A percentile compares a stretch with the other conserved stretches of the same genome.
Conservation (phyloP, 1,140 invertebrate genomes). For the Drosophila nigrodunni region DNA sequence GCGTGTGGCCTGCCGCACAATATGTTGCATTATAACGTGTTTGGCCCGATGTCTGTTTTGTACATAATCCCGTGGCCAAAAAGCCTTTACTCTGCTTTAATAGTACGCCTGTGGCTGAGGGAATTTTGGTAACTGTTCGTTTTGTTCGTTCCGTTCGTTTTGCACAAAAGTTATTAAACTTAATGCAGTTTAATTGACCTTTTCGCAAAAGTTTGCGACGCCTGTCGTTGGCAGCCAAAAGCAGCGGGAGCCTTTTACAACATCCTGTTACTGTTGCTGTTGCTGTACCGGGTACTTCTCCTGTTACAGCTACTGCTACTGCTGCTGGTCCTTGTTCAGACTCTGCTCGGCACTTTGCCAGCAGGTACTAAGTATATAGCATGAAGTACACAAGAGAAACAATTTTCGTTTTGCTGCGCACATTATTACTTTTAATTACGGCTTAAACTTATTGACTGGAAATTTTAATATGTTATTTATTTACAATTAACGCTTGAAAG, state of each 20-base stretch:
- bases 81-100: constrained; percentile 46
- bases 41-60: constrained; percentile 58
- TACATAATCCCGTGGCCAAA: constrained; percentile 74
- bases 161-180: constrained; percentile 78
- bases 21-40: constrained; percentile 60
- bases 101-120: constrained; percentile 37
- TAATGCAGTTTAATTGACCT: constrained; percentile 83
- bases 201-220: constrained; percentile 75
- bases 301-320: no score
- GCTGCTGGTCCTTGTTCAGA: no score
- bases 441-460: constrained; percentile 81
- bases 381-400: constrained; percentile 11
- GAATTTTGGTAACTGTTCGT: constrained; percentile 61
- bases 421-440: constrained; percentile 82
- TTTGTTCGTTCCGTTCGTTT: constrained; percentile 41
- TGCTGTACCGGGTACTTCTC: no score
- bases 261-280: not conserved
- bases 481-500: constrained; percentile 77
- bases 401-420: constrained; percentile 47
- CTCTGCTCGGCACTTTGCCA: constrained; percentile 46
- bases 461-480: constrained; percentile 83
- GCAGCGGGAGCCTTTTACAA: constrained; percentile 15
- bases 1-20: constrained; percentile 77
- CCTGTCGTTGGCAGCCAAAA: constrained; percentile 67
- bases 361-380: constrained; percentile 35